Percentiles rank a stretch among this genome's conserved stretches.
Evolutionary conservation across 2,888 invertebrate genomes (phyloP).

Genomic region (Erynnis tages): DNA sequence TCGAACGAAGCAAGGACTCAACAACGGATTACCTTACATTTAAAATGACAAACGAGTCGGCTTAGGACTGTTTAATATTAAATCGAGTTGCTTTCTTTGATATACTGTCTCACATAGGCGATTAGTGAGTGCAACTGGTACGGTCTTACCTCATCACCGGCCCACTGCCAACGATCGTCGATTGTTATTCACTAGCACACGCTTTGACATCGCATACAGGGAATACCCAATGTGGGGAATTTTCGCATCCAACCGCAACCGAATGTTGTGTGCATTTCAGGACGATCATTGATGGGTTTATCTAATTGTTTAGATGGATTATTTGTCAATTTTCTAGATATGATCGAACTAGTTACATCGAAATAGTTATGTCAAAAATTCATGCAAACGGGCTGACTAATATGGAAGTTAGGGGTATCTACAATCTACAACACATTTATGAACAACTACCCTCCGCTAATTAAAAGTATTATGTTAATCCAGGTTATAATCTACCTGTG

Average conservation of each 20-base stretch:
- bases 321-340: too few relatives aligned
- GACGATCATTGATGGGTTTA: constrained; percentile 27
- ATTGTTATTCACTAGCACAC: constrained; percentile 71
- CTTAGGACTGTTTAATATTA: constrained; percentile 20
- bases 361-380: too few relatives aligned
- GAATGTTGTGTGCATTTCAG: constrained; percentile 35
- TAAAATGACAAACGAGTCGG: constrained; percentile 14
- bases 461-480: too few relatives aligned
- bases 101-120: constrained; percentile 26
- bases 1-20: background rate
- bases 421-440: too few relatives aligned
- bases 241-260: constrained; percentile 52
- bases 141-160: constrained; percentile 46
- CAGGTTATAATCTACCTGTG: too few relatives aligned
- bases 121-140: constrained; percentile 19
- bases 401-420: too few relatives aligned
- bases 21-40: background rate
- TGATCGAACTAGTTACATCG: too few relatives aligned
- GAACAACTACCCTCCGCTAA: too few relatives aligned
- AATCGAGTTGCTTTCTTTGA: constrained; percentile 23
- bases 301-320: background rate
- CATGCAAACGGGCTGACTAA: too few relatives aligned
- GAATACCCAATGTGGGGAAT: constrained; percentile 76
- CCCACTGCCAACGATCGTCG: constrained; percentile 61
- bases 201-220: constrained; percentile 63